Evolutionary conservation across 2,888 invertebrate genomes (phyloP).

Genomic region (Cataglyphis altisquamis): DNA sequence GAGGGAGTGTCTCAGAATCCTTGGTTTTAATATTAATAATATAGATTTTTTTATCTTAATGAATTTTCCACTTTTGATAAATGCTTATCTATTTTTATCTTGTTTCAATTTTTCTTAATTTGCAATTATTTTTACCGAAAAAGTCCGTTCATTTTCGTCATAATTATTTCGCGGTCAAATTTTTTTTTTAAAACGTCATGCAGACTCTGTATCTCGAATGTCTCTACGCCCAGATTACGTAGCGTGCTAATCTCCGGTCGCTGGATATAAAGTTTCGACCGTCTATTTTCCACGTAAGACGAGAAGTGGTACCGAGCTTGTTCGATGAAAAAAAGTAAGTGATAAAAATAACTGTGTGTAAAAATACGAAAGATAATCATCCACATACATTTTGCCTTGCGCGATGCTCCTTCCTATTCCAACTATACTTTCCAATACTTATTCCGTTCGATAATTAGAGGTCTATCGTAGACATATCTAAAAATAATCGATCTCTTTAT

Average conservation of each 20-base stretch:
- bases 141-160: background rate
- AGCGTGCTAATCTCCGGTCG: background rate
- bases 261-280: conserved; percentile 30
- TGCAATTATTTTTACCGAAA: conserved; percentile 6
- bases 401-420: background rate
- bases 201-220: background rate
- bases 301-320: background rate
- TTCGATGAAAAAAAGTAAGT: conserved; percentile 2
- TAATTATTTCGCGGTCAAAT: background rate
- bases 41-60: background rate
- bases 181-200: background rate
- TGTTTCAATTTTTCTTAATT: background rate
- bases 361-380: conserved; percentile 24
- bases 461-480: background rate
- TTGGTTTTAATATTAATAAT: conserved; percentile 34
- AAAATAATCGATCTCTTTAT: background rate
- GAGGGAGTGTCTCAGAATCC: conserved; percentile 5
- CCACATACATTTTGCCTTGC: background rate
- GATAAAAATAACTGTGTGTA: background rate
- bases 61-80: conserved; percentile 14
- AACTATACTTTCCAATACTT: background rate
- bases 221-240: background rate
- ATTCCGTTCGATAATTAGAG: background rate
- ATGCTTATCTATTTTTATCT: background rate
- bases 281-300: background rate